Conservation (phyloP, 1,140 invertebrate genomes). For the Drosophila lini region DNA sequence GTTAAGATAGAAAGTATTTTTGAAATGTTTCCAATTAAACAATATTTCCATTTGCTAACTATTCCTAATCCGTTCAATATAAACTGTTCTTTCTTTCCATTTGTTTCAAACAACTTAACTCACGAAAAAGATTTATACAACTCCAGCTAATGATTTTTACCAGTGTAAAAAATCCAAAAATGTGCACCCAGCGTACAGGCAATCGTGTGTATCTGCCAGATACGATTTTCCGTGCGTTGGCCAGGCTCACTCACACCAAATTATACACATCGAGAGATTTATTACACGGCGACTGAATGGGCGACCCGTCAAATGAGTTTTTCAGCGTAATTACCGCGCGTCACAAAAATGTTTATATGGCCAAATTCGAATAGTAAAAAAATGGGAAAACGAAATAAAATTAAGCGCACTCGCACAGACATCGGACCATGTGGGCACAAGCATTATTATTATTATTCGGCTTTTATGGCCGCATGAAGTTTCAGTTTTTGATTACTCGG, state of each 20-base stretch:
- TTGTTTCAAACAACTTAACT: too few species aligned
- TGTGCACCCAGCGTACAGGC: slow-evolving; percentile 33
- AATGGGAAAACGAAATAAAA: slow-evolving; percentile 55
- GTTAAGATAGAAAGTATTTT: not conserved
- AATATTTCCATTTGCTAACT: too few species aligned
- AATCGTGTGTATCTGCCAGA: slow-evolving; percentile 64
- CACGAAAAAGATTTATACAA: too few species aligned
- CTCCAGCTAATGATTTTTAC: not conserved
- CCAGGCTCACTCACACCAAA: slow-evolving; percentile 62
- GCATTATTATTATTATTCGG: slow-evolving; percentile 53
- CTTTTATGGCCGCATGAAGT: slow-evolving; percentile 60
- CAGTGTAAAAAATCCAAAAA: slow-evolving; percentile 15
- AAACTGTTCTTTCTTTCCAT: too few species aligned
- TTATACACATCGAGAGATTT: slow-evolving; percentile 80
- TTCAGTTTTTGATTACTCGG: slow-evolving; percentile 52
- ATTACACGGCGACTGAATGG: slow-evolving; percentile 73
- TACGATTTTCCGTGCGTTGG: slow-evolving; percentile 75
- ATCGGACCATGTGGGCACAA: slow-evolving; percentile 68
- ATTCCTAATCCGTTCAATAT: too few species aligned
- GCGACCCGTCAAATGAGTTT: slow-evolving; percentile 80
- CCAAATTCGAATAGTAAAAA: slow-evolving; percentile 62
- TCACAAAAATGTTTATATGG: slow-evolving; percentile 70
- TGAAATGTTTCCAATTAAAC: too few species aligned
- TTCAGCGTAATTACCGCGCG: slow-evolving; percentile 78
- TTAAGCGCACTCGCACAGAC: slow-evolving; percentile 64